Evolutionary conservation across 2,888 invertebrate species (phyloP).

Genomic region (Drosophila tanythrix): DNA sequence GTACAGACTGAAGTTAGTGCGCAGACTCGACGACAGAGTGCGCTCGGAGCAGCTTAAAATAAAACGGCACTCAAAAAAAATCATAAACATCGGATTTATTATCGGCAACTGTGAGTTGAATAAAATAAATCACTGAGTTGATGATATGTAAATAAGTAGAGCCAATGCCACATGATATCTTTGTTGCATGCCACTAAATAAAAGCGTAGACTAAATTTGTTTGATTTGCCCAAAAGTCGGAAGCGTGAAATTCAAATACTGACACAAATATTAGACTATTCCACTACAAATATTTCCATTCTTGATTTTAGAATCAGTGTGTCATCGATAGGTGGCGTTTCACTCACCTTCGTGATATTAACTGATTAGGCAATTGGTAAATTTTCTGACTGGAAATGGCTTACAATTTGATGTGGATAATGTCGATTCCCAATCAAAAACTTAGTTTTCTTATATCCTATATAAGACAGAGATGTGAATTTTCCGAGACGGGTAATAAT

Average conservation of each 20-base stretch:
- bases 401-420: not conserved
- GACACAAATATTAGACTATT: not conserved
- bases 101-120: slow-evolving; percentile 17
- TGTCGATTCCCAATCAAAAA: not conserved
- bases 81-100: not conserved
- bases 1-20: slow-evolving; percentile 59
- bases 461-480: not conserved
- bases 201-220: not conserved
- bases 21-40: slow-evolving; percentile 66
- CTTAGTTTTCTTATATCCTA: not conserved
- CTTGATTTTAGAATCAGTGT: not conserved
- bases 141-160: not conserved
- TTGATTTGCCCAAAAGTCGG: not conserved
- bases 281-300: not conserved
- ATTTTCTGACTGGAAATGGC: not conserved
- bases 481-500: not conserved
- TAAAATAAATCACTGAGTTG: slow-evolving; percentile 2
- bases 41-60: slow-evolving; percentile 24
- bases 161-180: not conserved
- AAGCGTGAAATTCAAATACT: not conserved
- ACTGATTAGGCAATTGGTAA: not conserved
- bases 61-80: slow-evolving; percentile 6
- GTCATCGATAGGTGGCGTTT: not conserved
- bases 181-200: not conserved
- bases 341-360: not conserved